Evolutionary conservation across 2,888 invertebrate species (phyloP).

Genomic region (Bibio marci): DNA sequence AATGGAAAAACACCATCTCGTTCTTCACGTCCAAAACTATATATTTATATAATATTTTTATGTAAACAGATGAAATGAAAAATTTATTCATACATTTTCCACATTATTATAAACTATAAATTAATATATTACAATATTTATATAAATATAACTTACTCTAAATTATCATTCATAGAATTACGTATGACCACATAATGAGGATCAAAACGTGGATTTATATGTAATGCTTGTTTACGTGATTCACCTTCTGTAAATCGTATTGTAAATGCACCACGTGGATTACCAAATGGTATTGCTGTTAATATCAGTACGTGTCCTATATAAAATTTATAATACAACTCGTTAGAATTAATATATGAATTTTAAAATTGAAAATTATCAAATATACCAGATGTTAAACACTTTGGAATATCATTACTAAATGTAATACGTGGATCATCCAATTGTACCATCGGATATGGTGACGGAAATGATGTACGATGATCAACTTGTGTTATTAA

Average conservation of each 20-base stretch:
- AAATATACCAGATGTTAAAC: slow-evolving; percentile 20
- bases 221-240: slow-evolving; percentile 23
- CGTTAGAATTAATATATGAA: not conserved
- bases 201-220: slow-evolving; percentile 26
- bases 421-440: slow-evolving; percentile 18
- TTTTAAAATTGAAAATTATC: not conserved
- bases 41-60: not conserved
- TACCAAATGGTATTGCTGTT: slow-evolving; percentile 24
- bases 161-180: slow-evolving; percentile 24
- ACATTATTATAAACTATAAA: too few relatives aligned
- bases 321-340: not conserved
- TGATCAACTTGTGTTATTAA: slow-evolving; percentile 28
- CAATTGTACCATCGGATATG: slow-evolving; percentile 27
- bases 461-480: slow-evolving; percentile 24
- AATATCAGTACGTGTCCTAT: slow-evolving; percentile 23
- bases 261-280: slow-evolving; percentile 24
- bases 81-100: too few relatives aligned
- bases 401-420: slow-evolving; percentile 25
- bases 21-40: slow-evolving; percentile 18
- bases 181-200: slow-evolving; percentile 20
- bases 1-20: slow-evolving; percentile 27
- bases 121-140: too few relatives aligned
- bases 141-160: slow-evolving; percentile 19
- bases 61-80: slow-evolving; percentile 15
- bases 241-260: slow-evolving; percentile 25